These are phyloP conservation scores for Drosophila sturtevanti DNA, from an alignment of 1,140 invertebrate species.

Conservation along the genomic window DNA sequence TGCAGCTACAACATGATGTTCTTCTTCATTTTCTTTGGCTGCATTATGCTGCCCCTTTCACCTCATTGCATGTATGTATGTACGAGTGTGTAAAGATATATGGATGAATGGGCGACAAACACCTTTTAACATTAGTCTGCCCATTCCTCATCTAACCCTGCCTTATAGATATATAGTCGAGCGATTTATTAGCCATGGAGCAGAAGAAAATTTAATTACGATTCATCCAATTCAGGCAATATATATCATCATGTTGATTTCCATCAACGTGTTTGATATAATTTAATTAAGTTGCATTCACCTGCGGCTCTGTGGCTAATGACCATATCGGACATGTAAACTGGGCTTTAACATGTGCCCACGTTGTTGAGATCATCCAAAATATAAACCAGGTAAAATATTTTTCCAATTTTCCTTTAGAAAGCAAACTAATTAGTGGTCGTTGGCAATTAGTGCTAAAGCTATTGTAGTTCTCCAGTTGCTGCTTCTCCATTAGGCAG, in stretches of 20 bases:
- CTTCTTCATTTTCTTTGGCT: neutral
- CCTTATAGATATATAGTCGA: too few relatives aligned
- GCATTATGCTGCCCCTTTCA: neutral
- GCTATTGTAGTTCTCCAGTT: slow-evolving; percentile 9
- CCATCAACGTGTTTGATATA: slow-evolving; percentile 14
- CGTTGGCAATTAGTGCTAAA: slow-evolving; percentile 61
- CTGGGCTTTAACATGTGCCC: neutral
- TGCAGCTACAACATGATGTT: slow-evolving; percentile 36
- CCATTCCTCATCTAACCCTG: neutral
- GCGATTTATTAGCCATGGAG: slow-evolving; percentile 13
- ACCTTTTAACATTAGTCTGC: neutral
- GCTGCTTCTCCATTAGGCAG: slow-evolving; percentile 54
- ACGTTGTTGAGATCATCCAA: neutral
- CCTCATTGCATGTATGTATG: neutral
- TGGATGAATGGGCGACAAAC: neutral
- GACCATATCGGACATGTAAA: slow-evolving; percentile 18
- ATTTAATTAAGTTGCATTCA: slow-evolving; percentile 53
- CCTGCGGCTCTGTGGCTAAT: slow-evolving; percentile 50
- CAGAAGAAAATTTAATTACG: slow-evolving; percentile 43
- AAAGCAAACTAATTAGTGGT: slow-evolving; percentile 51
- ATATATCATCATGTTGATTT: neutral
- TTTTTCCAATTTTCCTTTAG: slow-evolving; percentile 28
- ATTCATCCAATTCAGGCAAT: slow-evolving; percentile 12
- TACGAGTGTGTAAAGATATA: neutral
- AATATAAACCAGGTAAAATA: slow-evolving; percentile 24